phyloP scores from a whole-genome alignment of 2,113 vertebrate species.

The Paedocypris sp. region DNA sequence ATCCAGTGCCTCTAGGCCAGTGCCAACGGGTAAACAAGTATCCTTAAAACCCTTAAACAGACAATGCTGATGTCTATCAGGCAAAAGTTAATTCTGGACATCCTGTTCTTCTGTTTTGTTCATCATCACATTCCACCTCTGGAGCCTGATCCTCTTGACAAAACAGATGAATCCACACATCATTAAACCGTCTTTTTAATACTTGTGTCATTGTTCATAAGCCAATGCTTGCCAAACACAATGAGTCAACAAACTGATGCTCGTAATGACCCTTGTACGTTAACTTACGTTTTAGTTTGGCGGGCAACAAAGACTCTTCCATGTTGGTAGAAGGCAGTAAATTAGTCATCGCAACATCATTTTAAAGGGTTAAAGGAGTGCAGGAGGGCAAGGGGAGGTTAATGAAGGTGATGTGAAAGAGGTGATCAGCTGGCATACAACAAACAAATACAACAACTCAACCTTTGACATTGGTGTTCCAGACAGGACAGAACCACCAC shows the following conservation, averaged over 20 bases:
- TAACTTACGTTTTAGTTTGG: constrained; percentile 10
- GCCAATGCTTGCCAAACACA: background rate
- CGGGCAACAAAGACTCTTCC: too few species aligned
- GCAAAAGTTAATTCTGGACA: background rate
- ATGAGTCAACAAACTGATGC: background rate
- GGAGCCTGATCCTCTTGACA: background rate
- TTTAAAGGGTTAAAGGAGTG: too few species aligned
- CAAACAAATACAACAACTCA: too few species aligned
- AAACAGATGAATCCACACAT: constrained; percentile 1
- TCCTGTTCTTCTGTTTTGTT: background rate
- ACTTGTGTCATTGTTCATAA: background rate
- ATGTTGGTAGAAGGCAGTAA: too few species aligned
- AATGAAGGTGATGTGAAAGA: too few species aligned
- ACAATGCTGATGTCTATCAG: background rate
- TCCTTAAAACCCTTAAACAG: constrained; percentile 5
- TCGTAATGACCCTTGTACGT: constrained; percentile 22
- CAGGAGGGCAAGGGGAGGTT: too few species aligned
- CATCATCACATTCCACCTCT: background rate
- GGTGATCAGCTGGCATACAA: too few species aligned
- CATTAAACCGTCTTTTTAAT: constrained; percentile 8
- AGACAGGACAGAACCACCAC: too few species aligned
- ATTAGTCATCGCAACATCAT: too few species aligned
- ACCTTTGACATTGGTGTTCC: too few species aligned
- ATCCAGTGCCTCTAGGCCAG: constrained; percentile 15
- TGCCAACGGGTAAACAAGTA: background rate